These are phyloP conservation scores for Sceliomorpha sp. DNA, from an alignment of 2,888 invertebrate genomes.

Conservation along the genomic window DNA sequence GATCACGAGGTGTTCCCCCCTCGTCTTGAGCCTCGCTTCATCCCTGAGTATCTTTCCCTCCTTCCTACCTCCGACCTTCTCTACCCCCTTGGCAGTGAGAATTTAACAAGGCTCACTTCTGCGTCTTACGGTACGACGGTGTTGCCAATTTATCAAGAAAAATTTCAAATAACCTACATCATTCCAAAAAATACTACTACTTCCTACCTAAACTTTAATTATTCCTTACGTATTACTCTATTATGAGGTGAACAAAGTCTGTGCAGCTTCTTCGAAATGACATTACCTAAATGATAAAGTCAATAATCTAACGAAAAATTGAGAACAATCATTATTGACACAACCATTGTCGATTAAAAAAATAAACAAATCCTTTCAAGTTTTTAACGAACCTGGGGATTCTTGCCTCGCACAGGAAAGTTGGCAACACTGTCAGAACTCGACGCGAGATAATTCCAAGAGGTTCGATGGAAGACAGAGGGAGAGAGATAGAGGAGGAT, in stretches of 20 bases:
- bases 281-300: too few species aligned
- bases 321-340: too few species aligned
- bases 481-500: constrained; percentile 51
- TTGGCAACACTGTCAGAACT: constrained; percentile 45
- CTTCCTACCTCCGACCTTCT: constrained; percentile 50
- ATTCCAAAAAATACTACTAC: too few species aligned
- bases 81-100: constrained; percentile 55
- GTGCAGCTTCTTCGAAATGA: too few species aligned
- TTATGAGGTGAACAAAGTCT: too few species aligned
- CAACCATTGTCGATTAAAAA: background rate
- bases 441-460: constrained; percentile 39
- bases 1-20: constrained; percentile 52
- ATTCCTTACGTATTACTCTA: too few species aligned
- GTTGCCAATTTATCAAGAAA: constrained; percentile 20
- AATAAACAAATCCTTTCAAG: constrained; percentile 2
- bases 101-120: constrained; percentile 62
- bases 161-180: too few species aligned
- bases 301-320: too few species aligned
- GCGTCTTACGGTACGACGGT: constrained; percentile 36
- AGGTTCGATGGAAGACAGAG: constrained; percentile 47
- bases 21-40: constrained; percentile 49
- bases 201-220: too few species aligned
- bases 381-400: constrained; percentile 5
- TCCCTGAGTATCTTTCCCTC: constrained; percentile 30
- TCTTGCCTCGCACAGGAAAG: constrained; percentile 21